Base-by-base conservation (phyloP, 2,113 vertebrate species). In the Petroica traversi region DNA sequence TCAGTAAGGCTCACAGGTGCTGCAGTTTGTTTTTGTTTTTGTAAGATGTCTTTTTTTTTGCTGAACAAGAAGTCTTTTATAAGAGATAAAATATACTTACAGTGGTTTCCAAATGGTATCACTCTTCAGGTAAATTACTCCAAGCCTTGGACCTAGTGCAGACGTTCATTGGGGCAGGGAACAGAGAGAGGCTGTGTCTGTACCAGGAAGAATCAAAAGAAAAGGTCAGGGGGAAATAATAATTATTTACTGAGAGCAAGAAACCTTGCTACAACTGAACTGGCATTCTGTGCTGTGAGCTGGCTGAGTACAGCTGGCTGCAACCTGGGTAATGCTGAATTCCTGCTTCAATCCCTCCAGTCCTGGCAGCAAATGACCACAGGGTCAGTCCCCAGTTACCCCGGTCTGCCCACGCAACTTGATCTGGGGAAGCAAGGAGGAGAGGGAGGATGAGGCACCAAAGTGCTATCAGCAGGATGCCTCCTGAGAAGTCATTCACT, bases 41-140 rank as follows among this genome's bases (percentile, higher is more conserved):
- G 84, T 61, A 94, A 88, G 36, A 84, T 78, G 74, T 54, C 79
- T 86, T 67, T 86, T 86, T 68, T 89, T 81, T 81, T 66, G 0
- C 57, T 73, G 82, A 91, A 96, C 89, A 96, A 93, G 81, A 85
- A 90, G 75, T 68, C 90, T 95, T 97, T 97, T 89, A 52, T 91
- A 94, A 61, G 68, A 94, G 89, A 93, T 96, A 94, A 91, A 92
- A 94, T 95, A 91, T 97, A 98, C 98, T 98, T 97, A 98, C 98
- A 98, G 97, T 98, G 97, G 97, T 97, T 98, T 98, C 96, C 97
- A 97, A 97, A 96, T 72, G 94, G 96, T 96, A 97, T 98, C 97
- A 98, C 98, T 98, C 98, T 98, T 98, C 98, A 96, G 98, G 98
- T 97, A 98, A 98, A 90, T 98, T 97, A 98, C 97, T 98, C 98